Evolutionary conservation across 2,888 invertebrate species (phyloP).

Genomic region (Silvanus unidentatus): DNA sequence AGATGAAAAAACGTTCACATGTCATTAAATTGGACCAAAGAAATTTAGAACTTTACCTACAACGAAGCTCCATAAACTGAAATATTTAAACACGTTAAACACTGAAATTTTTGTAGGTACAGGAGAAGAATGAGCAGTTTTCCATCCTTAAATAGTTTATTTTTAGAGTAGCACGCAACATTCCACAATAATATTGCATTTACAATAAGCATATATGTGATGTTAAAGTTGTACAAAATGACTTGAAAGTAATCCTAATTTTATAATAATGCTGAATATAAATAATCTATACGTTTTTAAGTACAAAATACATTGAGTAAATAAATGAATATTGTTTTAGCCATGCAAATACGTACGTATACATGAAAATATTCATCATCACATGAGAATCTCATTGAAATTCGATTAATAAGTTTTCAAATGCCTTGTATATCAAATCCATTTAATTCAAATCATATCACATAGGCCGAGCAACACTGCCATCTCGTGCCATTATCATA

Average conservation of each 20-base stretch:
- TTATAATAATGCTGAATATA: conserved; percentile 31
- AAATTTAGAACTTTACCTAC: too few species aligned
- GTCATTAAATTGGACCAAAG: too few species aligned
- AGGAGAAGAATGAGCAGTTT: too few species aligned
- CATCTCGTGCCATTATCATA: conserved; percentile 32
- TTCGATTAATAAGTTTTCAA: conserved; percentile 31
- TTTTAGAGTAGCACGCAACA: too few species aligned
- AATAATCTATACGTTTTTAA: conserved; percentile 23
- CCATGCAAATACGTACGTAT: conserved; percentile 25
- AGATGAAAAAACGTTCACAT: too few species aligned
- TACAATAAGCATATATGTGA: conserved; percentile 5
- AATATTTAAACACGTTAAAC: too few species aligned
- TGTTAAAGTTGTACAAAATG: conserved; percentile 15
- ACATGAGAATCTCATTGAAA: conserved; percentile 10
- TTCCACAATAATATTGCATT: conserved; percentile 10
- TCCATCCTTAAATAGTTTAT: too few species aligned
- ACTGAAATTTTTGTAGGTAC: too few species aligned
- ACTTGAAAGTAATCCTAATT: conserved; percentile 25
- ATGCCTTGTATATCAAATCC: conserved; percentile 46
- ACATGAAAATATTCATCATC: conserved; percentile 17
- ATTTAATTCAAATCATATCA: conserved; percentile 45
- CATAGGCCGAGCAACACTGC: conserved; percentile 42
- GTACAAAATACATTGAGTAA: conserved; percentile 21
- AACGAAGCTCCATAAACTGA: too few species aligned
- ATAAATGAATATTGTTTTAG: conserved; percentile 26